These are phyloP conservation scores for Aphis gossypii DNA, from an alignment of 1,140 invertebrate species.

Conservation along the genomic window DNA sequence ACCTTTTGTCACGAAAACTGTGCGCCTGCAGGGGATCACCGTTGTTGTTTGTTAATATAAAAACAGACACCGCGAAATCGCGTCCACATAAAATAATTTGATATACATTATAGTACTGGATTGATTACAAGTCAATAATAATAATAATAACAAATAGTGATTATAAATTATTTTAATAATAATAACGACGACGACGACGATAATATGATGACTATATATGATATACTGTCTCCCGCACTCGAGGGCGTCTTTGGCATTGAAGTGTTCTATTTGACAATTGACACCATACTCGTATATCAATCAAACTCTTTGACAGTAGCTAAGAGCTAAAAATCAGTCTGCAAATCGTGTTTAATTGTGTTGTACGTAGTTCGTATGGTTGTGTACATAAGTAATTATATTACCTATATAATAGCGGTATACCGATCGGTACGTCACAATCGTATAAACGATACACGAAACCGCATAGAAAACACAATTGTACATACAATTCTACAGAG, in stretches of 20 bases:
- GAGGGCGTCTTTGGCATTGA: constrained; percentile 9
- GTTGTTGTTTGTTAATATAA: not conserved
- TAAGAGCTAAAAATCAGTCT: not conserved
- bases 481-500: not conserved
- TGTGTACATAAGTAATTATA: not conserved
- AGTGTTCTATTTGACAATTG: constrained; percentile 11
- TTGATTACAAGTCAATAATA: not conserved
- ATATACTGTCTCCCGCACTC: not conserved
- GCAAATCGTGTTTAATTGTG: not conserved
- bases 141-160: constrained; percentile 10
- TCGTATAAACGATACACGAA: not conserved
- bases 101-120: not conserved
- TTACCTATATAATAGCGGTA: not conserved
- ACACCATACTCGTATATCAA: constrained; percentile 9
- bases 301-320: constrained; percentile 5
- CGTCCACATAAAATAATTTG: not conserved
- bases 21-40: not conserved
- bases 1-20: constrained; percentile 35
- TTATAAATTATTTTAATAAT: not conserved
- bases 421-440: not conserved
- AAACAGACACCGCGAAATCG: constrained; percentile 13
- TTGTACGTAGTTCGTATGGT: not conserved
- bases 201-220: not conserved
- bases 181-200: not conserved
- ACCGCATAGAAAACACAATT: not conserved